Evolutionary conservation across 2,888 invertebrate genomes (phyloP), one percentile per base, ranked within the genome.

Genomic region (Torymus texanus): DNA sequence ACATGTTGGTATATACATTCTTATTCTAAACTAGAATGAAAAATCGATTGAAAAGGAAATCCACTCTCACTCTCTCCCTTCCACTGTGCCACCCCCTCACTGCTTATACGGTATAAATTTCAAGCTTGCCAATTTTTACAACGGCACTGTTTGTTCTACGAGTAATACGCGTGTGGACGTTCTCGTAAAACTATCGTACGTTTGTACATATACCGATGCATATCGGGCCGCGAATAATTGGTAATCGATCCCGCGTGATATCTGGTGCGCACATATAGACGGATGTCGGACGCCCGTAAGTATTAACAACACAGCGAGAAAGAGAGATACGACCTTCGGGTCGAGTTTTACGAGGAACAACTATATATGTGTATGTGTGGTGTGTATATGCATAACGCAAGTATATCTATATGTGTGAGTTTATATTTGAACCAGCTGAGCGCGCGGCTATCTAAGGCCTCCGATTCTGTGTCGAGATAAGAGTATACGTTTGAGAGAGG

Each of bases 151-250:
- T 41, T 41, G 41, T 41, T 41, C 41, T 41, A 8, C 8, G 41
- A 41, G 41, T 41, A 41, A 41, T 41, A 41, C 41, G 41, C 41
- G 41, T 8, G 10, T 8, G 41, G 41, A 41, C 41, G 41, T 8
- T 41, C 41, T 41, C 8, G 41, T 41, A 41, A 41, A 41, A 41
- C 41, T 41, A 41, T 41, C 41, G 5, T 8, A 8, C 41, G 8
- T 41, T 1, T 8, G 41, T 41, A 21, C 24, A 29, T 29, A 68
- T 21, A 70, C n/a, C 53, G 75, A 67, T 76, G 50, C 63, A 68
- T 68, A 76, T 76, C 70, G 63, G 41, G 41, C 56, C 41, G 53
- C 59, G 71, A 72, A 72, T 77, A 77, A 77, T 72, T 77, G 77
- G 77, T 63, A 59, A 75, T 76, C 76, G 77, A 71, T 77, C 63